Evolutionary conservation across 2,888 invertebrate species (phyloP).

Genomic region (Eurytoma adleriae): DNA sequence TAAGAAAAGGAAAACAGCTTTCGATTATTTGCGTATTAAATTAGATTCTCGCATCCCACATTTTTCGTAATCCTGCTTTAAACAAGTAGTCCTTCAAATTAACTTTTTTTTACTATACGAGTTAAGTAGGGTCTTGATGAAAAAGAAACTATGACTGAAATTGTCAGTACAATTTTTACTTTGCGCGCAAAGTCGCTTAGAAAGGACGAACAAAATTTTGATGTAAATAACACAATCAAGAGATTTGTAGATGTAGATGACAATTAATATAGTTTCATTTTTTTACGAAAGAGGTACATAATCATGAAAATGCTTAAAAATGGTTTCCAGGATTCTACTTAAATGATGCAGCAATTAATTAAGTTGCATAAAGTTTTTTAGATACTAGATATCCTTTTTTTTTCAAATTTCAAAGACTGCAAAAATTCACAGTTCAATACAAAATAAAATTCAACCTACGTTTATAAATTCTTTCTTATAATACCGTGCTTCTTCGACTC

Average conservation of each 20-base stretch:
- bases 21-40: neutral
- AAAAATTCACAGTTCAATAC: neutral
- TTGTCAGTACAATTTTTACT: slow-evolving; percentile 15
- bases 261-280: slow-evolving; percentile 10
- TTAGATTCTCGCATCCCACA: neutral
- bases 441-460: no score
- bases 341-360: neutral
- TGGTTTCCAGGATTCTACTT: slow-evolving; percentile 15
- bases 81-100: slow-evolving; percentile 27
- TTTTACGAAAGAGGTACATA: neutral
- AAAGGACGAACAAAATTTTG: slow-evolving; percentile 29
- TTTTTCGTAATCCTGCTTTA: neutral
- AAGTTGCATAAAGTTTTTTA: neutral
- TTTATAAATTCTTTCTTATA: slow-evolving; percentile 14
- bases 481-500: slow-evolving; percentile 71
- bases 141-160: slow-evolving; percentile 35
- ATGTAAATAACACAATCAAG: slow-evolving; percentile 44
- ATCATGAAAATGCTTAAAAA: slow-evolving; percentile 7
- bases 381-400: neutral
- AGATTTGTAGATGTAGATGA: slow-evolving; percentile 19
- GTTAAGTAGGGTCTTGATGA: slow-evolving; percentile 2
- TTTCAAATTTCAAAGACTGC: slow-evolving; percentile 38
- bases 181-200: slow-evolving; percentile 1
- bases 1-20: neutral
- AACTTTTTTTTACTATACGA: neutral